Base-by-base conservation (phyloP, 53 echinoderm and acorn worm genomes). In the Stichopus horrens region DNA sequence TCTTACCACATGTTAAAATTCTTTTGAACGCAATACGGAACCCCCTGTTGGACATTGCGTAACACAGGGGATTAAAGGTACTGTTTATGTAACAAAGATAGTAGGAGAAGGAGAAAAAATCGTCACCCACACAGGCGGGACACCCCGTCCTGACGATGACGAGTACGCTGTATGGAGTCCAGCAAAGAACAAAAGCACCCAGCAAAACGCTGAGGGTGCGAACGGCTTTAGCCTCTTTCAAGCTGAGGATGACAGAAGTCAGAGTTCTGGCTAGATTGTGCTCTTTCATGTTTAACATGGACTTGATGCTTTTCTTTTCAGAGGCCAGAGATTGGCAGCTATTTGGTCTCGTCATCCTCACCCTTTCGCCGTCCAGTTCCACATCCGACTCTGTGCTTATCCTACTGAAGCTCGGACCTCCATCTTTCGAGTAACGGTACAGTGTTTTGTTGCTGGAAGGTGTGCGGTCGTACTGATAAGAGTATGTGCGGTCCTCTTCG, bases 81-180 rank as follows among this genome's bases (percentile, higher is more conserved):
- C 96, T 96, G 83, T 96, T 96, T 77, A 96, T 96, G 87, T 96
- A 96, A 74, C 96, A 96, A 86, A 96, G 88, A 55, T 90, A 96
- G 74, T 96, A 96, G 79, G 93, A 94, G 52, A 96, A 93, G 19
- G 89, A 86, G 56, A 93, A 96, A 7, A 94, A 83, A 57, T 90
- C 89, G 60, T 92, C 90, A 54, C 75, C 58, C 11, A 87, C 87
- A 55, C 87, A 87, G 6, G 51, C 8, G 54, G 90, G 83, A 53
- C 96, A 96, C 63, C 91, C 93, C 20, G 94, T 89, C 37, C 90
- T 91, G 18, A 96, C 93, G 52, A 96, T 96, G 16, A 96, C 91
- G 7, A 96, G 75, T 19, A 96, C 90, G 81, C 96, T 96, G 88
- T 96, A 96, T 7, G 96, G 96, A 18, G 96, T 96, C 96, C 96